A percentile compares a stretch with the other conserved stretches of the same genome.
Conservation (phyloP, 2,797 vertebrate species). For the Melanotaenia pygmaea region DNA sequence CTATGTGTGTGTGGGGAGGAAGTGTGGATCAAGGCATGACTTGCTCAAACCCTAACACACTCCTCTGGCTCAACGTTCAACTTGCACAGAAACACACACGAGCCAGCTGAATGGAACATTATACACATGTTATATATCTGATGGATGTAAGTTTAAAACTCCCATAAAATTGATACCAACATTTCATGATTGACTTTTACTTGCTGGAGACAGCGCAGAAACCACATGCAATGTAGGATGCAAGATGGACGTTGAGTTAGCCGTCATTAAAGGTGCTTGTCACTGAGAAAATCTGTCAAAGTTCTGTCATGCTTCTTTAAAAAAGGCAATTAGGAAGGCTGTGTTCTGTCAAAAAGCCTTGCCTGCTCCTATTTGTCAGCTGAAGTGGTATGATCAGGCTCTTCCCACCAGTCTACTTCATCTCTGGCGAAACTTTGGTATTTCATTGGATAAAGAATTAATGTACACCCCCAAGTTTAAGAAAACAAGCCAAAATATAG, state of each 20-base stretch:
- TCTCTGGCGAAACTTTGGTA: background rate
- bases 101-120: background rate
- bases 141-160: background rate
- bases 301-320: too few species aligned
- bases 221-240: too few species aligned
- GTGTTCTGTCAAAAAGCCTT: too few species aligned
- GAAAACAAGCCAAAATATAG: background rate
- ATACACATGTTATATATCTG: too few species aligned
- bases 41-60: constrained; percentile 40
- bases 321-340: too few species aligned
- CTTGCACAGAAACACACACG: constrained; percentile 17
- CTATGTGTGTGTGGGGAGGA: constrained; percentile 24
- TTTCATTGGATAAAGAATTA: background rate
- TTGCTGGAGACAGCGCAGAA: too few species aligned
- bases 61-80: background rate
- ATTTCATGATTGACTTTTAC: too few species aligned
- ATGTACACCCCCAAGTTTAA: too few species aligned
- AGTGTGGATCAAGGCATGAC: constrained; percentile 28
- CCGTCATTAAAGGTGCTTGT: too few species aligned
- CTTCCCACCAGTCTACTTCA: background rate
- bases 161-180: background rate
- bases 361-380: too few species aligned
- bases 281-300: too few species aligned
- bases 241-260: too few species aligned
- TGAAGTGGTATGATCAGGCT: background rate